Evolutionary conservation across 2,113 vertebrate species (phyloP).

Genomic region (Oryzias curvinotus): DNA sequence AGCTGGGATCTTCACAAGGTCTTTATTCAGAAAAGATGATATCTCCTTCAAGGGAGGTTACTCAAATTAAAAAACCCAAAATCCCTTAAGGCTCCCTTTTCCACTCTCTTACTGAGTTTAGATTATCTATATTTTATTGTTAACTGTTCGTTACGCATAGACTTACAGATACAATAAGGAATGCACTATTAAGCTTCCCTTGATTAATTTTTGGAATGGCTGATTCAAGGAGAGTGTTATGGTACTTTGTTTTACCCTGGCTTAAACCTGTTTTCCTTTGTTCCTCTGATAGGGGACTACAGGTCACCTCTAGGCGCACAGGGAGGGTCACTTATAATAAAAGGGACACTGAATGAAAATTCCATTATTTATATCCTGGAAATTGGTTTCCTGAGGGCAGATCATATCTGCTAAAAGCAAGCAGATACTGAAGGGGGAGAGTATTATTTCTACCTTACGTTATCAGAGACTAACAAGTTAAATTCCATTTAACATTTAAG

Average conservation of each 20-base stretch:
- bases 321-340: constrained; percentile 71
- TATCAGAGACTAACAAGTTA: constrained; percentile 44
- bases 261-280: background rate
- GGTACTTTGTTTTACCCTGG: too few relatives aligned
- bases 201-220: too few relatives aligned
- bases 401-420: constrained; percentile 61
- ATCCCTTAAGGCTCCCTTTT: too few relatives aligned
- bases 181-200: too few relatives aligned
- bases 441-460: constrained; percentile 27
- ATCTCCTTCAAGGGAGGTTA: constrained; percentile 39
- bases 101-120: too few relatives aligned
- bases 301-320: constrained; percentile 55
- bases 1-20: constrained; percentile 35
- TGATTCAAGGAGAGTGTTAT: too few relatives aligned
- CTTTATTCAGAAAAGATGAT: constrained; percentile 67
- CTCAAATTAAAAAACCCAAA: too few relatives aligned
- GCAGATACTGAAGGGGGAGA: constrained; percentile 21
- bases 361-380: constrained; percentile 80
- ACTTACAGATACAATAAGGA: too few relatives aligned
- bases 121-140: too few relatives aligned
- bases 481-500: constrained; percentile 14
- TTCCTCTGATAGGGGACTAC: background rate
- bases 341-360: constrained; percentile 73
- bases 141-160: too few relatives aligned
- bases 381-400: constrained; percentile 74